Evolutionary conservation across 2,113 vertebrate genomes (phyloP).

Genomic region (Colossoma macropomum): DNA sequence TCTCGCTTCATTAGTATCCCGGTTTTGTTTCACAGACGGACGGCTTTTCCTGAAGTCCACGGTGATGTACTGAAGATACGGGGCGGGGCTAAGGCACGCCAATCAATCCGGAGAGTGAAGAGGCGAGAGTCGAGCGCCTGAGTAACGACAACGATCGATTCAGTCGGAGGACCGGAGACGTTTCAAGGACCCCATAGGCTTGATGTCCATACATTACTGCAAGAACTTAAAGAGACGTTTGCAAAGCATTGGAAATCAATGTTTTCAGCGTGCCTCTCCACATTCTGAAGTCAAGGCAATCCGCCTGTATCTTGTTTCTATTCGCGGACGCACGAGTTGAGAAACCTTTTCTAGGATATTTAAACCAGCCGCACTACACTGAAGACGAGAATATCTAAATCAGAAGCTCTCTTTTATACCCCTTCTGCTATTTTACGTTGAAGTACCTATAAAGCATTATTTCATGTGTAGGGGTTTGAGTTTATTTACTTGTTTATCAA

Average conservation of each 20-base stretch:
- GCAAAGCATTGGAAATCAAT: slow-evolving; percentile 52
- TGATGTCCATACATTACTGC: slow-evolving; percentile 43
- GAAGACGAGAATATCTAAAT: slow-evolving; percentile 53
- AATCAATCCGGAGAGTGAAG: slow-evolving; percentile 52
- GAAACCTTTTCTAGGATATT: slow-evolving; percentile 69
- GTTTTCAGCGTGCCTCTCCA: slow-evolving; percentile 37
- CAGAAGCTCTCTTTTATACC: slow-evolving; percentile 37
- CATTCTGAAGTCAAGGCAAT: neutral
- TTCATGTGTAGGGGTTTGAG: slow-evolving; percentile 27
- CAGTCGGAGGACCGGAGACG: slow-evolving; percentile 44
- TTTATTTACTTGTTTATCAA: slow-evolving; percentile 55
- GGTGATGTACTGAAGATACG: slow-evolving; percentile 89
- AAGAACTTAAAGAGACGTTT: slow-evolving; percentile 57
- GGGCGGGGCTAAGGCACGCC: slow-evolving; percentile 31
- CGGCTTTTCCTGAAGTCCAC: slow-evolving; percentile 95
- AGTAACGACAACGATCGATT: slow-evolving; percentile 72
- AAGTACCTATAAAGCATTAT: slow-evolving; percentile 65
- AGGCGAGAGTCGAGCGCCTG: slow-evolving; percentile 69
- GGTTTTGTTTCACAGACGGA: slow-evolving; percentile 87
- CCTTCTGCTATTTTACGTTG: slow-evolving; percentile 17
- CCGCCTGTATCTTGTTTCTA: slow-evolving; percentile 1
- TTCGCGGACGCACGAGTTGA: slow-evolving; percentile 5
- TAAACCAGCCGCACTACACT: slow-evolving; percentile 81
- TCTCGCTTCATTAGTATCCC: slow-evolving; percentile 44
- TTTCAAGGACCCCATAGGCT: slow-evolving; percentile 43